Conservation (phyloP, 2,797 vertebrate species). For the Crocodylus rhombifer region DNA sequence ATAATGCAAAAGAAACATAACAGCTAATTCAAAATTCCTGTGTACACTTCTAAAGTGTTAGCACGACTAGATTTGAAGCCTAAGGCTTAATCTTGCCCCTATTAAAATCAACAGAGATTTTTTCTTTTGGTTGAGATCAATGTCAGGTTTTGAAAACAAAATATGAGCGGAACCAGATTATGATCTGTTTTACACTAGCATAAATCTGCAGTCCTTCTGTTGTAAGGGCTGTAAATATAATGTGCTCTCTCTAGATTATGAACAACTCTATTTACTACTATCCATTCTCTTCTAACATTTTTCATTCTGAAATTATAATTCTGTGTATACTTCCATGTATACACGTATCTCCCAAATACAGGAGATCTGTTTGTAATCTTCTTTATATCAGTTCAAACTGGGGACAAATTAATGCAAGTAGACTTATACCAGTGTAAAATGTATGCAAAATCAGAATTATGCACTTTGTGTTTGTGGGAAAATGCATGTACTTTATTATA, state of each 20-base stretch:
- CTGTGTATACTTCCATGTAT: background rate
- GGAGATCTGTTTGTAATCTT: background rate
- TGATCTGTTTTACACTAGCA: background rate
- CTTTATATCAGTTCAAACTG: background rate
- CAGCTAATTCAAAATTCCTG: background rate
- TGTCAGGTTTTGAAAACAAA: background rate
- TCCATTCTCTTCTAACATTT: background rate
- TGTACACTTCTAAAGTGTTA: background rate
- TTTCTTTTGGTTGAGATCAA: background rate
- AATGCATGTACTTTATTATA: background rate
- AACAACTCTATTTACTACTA: background rate
- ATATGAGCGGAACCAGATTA: background rate
- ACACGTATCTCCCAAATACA: fast-evolving
- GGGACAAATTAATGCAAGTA: background rate
- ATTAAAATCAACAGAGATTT: background rate
- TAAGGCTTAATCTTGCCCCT: background rate
- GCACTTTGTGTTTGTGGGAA: background rate
- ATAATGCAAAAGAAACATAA: background rate
- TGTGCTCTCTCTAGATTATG: background rate
- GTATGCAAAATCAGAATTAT: background rate
- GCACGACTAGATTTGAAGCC: background rate
- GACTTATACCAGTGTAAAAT: background rate
- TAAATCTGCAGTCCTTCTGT: background rate
- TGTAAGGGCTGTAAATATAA: background rate
- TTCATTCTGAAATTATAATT: background rate